Percentiles rank a stretch among this genome's conserved stretches.
Conservation (phyloP, 2,113 vertebrate genomes). For the Rhea americana region DNA sequence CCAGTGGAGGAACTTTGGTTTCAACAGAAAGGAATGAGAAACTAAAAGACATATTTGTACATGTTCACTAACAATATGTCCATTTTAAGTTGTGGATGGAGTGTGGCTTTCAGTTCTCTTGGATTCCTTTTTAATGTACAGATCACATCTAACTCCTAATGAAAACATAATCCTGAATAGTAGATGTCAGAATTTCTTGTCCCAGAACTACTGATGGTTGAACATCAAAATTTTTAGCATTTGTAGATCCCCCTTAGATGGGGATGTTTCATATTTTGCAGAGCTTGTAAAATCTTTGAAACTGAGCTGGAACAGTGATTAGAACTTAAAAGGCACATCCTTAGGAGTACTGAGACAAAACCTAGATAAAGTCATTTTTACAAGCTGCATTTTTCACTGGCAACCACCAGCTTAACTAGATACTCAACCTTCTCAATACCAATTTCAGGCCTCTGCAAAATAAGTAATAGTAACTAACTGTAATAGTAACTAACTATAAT, state of each 20-base stretch:
- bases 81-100: background rate
- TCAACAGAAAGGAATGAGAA: background rate
- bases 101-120: background rate
- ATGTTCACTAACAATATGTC: background rate
- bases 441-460: background rate
- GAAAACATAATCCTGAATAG: background rate
- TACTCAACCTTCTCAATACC: background rate
- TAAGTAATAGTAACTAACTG: background rate
- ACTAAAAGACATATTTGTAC: background rate
- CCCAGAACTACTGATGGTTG: background rate
- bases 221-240: background rate
- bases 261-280: background rate
- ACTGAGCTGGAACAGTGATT: background rate
- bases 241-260: background rate
- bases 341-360: background rate
- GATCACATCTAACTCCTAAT: background rate
- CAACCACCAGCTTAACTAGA: background rate
- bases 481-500: background rate
- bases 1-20: background rate
- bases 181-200: background rate
- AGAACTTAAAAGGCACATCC: background rate
- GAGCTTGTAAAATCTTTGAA: background rate
- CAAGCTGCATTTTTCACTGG: background rate
- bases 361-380: background rate
- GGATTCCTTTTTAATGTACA: background rate